Base-by-base conservation (phyloP, 2,888 invertebrate genomes). In the Phengaris arion region DNA sequence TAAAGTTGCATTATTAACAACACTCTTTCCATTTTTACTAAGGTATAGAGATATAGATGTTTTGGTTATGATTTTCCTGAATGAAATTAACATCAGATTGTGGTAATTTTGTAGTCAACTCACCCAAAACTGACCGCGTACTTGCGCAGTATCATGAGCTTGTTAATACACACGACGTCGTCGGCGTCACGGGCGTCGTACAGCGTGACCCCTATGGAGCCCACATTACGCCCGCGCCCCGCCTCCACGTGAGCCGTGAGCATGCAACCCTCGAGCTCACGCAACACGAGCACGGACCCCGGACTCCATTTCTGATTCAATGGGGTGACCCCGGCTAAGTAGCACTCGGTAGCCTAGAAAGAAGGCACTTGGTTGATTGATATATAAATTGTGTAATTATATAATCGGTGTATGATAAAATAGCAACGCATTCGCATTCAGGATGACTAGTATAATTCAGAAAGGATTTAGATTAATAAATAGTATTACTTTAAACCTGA, bases 91-190 rank as follows among this genome's bases (percentile, higher is more conserved):
- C 35, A 35, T 35, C 35, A 35, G 35, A 35, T 35, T 35, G 2
- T 35, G 35, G 35, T 35, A 35, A 35, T 35, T 35, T 6, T 0
- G 8, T 8, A 48, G 48, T 8, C 48, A 2, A 48, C 84, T 82
- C 81, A 92, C 93, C 93, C 93, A 79, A 91, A 87, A 0, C 85
- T 82, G 59, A 92, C 84, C 2, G 92, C 93, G 77, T 85, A 91
- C 81, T 90, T 92, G 80, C 88, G 79, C 75, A 86, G 87, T 75
- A 92, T 86, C 92, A 93, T 90, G 78, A 89, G 85, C 8, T 85
- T 82, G 80, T 93, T 93, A 79, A 93, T 79, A 78, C 92, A 91
- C 10, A 88, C 76, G 6, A 79, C 68, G 59, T 86, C 81, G 0
- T 90, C 89, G 0, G 81, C 79, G 54, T 88, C 86, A 1, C 81